These are phyloP conservation scores for Oryzias melastigma DNA, from an alignment of 2,113 vertebrate genomes.

Conservation along the genomic window DNA sequence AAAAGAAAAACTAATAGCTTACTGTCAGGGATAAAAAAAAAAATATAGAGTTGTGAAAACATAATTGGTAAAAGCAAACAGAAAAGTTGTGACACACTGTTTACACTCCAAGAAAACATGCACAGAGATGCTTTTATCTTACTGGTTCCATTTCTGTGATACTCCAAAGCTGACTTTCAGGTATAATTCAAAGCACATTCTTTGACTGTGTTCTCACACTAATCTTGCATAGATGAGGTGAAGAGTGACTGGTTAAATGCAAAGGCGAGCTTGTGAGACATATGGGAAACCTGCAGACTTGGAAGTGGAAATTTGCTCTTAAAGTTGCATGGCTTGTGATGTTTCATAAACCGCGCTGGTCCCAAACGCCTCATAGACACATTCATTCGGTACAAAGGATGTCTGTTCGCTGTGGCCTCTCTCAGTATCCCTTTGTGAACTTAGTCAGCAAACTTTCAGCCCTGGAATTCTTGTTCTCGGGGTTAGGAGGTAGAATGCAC, in stretches of 20 bases:
- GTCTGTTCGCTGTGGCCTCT: constrained; percentile 74
- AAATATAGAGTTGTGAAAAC: not conserved
- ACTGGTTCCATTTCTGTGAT: not conserved
- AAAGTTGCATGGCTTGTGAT: constrained; percentile 62
- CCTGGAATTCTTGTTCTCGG: constrained; percentile 72
- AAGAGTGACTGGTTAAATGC: constrained; percentile 14
- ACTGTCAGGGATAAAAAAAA: not conserved
- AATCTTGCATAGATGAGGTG: constrained; percentile 10
- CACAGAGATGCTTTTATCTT: not conserved
- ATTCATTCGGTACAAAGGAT: constrained; percentile 77
- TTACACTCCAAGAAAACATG: not conserved
- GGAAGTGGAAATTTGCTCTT: constrained; percentile 35
- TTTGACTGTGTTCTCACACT: constrained; percentile 12
- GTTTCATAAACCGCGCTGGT: constrained; percentile 70
- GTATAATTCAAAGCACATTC: not conserved
- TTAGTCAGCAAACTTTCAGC: constrained; percentile 68
- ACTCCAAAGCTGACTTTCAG: not conserved
- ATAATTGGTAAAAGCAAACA: not conserved
- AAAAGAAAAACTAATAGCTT: not conserved
- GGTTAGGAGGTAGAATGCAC: constrained; percentile 68
- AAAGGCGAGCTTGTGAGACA: constrained; percentile 26
- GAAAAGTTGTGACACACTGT: not conserved
- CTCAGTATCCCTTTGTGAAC: constrained; percentile 78
- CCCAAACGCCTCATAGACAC: constrained; percentile 74
- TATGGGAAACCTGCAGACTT: constrained; percentile 31